Percentiles rank a stretch among this genome's conserved stretches.
Conservation (phyloP, 2,113 vertebrate species). For the Perccottus glenii region DNA sequence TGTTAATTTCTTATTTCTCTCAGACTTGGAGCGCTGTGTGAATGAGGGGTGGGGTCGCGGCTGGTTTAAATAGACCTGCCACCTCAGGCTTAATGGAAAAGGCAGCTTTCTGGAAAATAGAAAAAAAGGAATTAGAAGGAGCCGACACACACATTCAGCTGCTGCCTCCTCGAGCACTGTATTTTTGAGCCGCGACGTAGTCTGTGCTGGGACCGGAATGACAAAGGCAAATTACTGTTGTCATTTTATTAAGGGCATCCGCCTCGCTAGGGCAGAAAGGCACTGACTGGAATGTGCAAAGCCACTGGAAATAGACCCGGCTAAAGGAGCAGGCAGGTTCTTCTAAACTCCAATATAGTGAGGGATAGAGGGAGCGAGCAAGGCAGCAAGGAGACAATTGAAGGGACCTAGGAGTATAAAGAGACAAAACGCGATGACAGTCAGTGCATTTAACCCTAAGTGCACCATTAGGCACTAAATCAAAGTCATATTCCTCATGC, state of each 20-base stretch:
- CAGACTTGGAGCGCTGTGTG: constrained; percentile 88
- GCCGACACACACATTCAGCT: constrained; percentile 90
- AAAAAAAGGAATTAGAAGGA: constrained; percentile 98
- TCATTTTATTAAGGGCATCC: constrained; percentile 99
- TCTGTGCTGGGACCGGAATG: constrained; percentile 90
- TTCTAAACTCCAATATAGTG: constrained; percentile 45
- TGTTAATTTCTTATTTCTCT: constrained; percentile 98
- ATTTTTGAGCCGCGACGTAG: constrained; percentile 94
- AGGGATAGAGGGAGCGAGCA: constrained; percentile 70
- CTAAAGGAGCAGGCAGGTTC: constrained; percentile 54
- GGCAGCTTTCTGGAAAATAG: constrained; percentile 99
- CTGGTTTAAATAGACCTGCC: constrained; percentile 99
- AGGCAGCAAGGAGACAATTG: neutral
- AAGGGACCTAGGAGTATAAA: constrained; percentile 22
- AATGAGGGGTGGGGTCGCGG: constrained; percentile 94
- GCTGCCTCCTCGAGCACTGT: constrained; percentile 95
- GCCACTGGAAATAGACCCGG: constrained; percentile 58
- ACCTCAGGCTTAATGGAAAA: constrained; percentile 98
- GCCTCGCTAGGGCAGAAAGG: constrained; percentile 85
- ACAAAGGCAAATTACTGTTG: constrained; percentile 99
- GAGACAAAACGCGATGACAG: constrained; percentile 30
- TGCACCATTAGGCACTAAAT: constrained; percentile 30
- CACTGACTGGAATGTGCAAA: constrained; percentile 94
- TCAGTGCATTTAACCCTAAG: constrained; percentile 36
- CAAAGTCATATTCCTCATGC: neutral